Evolutionary conservation across 2,113 vertebrate genomes (phyloP).

Genomic region (Hyla sarda): DNA sequence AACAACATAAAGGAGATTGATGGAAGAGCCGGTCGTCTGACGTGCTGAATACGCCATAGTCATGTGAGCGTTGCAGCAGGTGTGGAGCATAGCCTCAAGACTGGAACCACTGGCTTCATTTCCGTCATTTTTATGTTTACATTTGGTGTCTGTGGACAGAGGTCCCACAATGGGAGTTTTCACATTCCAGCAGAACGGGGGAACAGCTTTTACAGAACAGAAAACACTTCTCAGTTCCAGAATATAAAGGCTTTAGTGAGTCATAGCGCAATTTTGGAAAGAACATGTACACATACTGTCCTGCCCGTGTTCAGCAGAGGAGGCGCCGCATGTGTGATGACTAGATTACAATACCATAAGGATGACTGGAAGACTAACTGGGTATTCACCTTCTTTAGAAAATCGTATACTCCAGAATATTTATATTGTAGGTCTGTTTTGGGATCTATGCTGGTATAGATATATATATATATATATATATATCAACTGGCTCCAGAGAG

Average conservation of each 20-base stretch:
- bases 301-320: background rate
- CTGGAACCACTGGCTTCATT: background rate
- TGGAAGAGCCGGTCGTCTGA: background rate
- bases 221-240: conserved; percentile 35
- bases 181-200: background rate
- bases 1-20: background rate
- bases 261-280: conserved; percentile 12
- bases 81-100: background rate
- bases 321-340: background rate
- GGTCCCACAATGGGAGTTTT: conserved; percentile 5
- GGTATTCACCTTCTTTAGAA: no score
- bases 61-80: background rate
- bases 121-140: conserved; percentile 16
- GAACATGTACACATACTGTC: conserved; percentile 17
- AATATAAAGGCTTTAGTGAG: conserved; percentile 33
- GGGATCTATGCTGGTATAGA: no score
- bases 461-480: no score
- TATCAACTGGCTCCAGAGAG: no score
- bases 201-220: no score
- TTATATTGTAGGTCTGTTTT: no score
- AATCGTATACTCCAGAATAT: no score
- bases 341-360: background rate
- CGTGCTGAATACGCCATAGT: no score
- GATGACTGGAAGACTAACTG: no score
- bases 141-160: background rate